Base-by-base conservation (phyloP, 92 coral and sea anemone species). In the Bergia puertoricense region DNA sequence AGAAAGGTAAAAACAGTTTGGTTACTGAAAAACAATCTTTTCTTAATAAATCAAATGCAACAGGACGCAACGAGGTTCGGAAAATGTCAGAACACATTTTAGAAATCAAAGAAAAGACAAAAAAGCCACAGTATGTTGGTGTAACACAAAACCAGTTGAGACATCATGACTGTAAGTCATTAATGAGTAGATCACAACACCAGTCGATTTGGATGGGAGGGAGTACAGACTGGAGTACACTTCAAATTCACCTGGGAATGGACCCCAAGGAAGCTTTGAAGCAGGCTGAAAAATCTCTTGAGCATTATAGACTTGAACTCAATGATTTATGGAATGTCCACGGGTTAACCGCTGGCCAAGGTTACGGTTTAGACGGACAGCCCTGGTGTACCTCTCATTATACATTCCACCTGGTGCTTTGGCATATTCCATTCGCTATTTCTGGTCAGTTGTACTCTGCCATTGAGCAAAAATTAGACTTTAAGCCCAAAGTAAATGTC, bases 371-470 rank as follows among this genome's bases (percentile, higher is more conserved):
- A 22, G 95, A 93, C 76, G 98, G 98, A 65, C 98, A 90, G 57
- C 98, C 98, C 5, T 95, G 98, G 98, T 95, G 98, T 59, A 95
- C 98, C 0, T 95, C 98, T 0, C 98, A 95, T 80, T 95, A 95
- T 65, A 90, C 96, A 37, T 95, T 95, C 40, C 98, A 95, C 62
- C 72, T 95, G 91, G 96, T 95, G 13, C 88, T 95, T 68, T 95
- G 98, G 98, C 96, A 95, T 42, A 95, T 95, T 22, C 98, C 98
- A 1, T 88, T 95, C 65, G 95, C 98, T 9, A 89, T 95, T 76
- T 91, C 95, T 46, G 98, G 98, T 80, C 98, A 95, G 95, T 94
- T 44, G 95, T 95, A 93, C 81, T 92, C 94, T 45, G 93, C 92
- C 9, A 85, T 93, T 20, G 91, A 92, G 45, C 88, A 92, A 90